Conservation (phyloP, 2,113 vertebrate genomes). For the Myodes glareolus region DNA sequence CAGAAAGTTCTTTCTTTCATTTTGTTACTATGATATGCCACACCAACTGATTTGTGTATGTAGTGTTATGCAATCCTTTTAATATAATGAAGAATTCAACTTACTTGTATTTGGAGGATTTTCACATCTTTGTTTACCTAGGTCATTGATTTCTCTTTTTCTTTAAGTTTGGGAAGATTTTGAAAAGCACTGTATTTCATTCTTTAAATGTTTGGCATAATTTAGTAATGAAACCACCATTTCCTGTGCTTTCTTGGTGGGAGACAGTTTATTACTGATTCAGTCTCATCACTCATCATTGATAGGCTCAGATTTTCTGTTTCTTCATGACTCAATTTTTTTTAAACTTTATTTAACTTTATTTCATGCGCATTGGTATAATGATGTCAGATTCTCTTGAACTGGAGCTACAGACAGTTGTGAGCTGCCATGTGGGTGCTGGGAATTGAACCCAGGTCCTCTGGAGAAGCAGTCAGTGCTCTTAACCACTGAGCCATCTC, state of each 20-base stretch:
- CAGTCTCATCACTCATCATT: neutral
- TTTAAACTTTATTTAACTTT: no score
- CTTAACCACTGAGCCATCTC: no score
- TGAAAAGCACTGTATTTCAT: neutral
- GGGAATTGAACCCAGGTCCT: no score
- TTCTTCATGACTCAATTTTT: neutral
- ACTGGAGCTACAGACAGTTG: no score
- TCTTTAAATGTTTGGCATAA: neutral
- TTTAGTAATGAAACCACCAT: neutral
- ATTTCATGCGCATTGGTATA: no score
- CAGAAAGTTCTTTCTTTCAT: neutral
- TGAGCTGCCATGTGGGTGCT: no score
- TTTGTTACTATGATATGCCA: neutral
- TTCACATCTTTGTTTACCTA: neutral
- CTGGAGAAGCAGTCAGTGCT: no score
- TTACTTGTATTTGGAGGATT: neutral
- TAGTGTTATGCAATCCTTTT: neutral
- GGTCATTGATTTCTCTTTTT: neutral
- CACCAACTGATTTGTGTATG: neutral
- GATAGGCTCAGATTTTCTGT: neutral
- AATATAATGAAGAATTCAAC: neutral
- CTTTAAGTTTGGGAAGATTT: neutral
- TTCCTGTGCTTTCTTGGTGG: neutral
- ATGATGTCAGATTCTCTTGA: no score
- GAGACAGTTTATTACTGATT: neutral